Evolutionary conservation across 2,888 invertebrate species (phyloP), one percentile per base, ranked within the genome.

Genomic region (Coleophora flavipennella): DNA sequence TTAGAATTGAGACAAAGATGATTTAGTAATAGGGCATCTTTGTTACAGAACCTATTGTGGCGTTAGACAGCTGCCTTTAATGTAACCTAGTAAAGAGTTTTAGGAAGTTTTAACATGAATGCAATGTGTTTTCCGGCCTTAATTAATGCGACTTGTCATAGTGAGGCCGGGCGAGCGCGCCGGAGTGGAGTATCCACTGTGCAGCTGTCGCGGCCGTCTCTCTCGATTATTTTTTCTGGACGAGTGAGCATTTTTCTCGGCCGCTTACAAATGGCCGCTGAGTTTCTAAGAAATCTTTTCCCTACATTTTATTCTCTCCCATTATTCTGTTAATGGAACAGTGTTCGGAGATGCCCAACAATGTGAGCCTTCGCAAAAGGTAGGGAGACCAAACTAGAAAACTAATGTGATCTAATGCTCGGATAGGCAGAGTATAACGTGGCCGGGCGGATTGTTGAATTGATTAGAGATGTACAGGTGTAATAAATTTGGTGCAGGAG

Each of bases 231-330:
- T 79, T 78, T 77, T 77, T 76, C 74, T 71, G 59, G 69, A 59
- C 68, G 72, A 74, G 66, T 63, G 66, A 74, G 64, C 74, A 77
- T 77, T 78, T 78, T 70, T 78, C 77, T 76, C 70, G 60, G 59
- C 68, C 63, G 69, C 74, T 74, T 74, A 80, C 74, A 80, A 81
- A 81, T 78, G 74, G 74, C 78, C 75, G 71, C 70, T 77, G 70
- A 70, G 66, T 68, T 63, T 64, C 62, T 62, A 57, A 69, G 67
- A 70, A 78, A 75, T 75, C 72, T 70, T 69, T 74, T 65, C 61
- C 54, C 63, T 59, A 64, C 74, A 59, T 74, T 75, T 72, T 74
- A 78, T 73, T 75, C 68, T 68, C 60, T 71, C 65, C 70, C 65
- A 73, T 78, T 79, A 78, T 75, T 68, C 69, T 62, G 68, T 73